phyloP scores from a whole-genome alignment of 2,888 invertebrate species.

The Eulithis prunata region DNA sequence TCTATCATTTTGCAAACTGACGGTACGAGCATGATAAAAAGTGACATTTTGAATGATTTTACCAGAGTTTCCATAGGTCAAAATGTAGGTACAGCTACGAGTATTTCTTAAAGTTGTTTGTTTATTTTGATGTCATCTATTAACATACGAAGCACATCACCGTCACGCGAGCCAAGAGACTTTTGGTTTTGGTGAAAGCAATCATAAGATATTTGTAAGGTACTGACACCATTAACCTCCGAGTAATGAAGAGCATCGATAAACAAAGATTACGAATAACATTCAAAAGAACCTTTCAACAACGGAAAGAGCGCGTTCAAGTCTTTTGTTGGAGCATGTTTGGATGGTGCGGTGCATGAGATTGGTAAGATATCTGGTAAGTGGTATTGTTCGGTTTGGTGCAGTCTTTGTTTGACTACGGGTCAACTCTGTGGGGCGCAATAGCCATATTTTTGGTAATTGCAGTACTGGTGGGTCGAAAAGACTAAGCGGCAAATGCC shows the following conservation, averaged over 20 bases:
- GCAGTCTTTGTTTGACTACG: conserved; percentile 19
- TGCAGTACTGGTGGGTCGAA: conserved; percentile 13
- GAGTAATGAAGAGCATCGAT: conserved; percentile 11
- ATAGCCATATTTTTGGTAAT: conserved; percentile 18
- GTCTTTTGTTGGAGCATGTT: conserved; percentile 39
- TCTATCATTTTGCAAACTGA: no score
- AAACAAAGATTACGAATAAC: conserved; percentile 12
- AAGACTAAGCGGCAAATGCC: neutral
- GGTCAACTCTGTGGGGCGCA: conserved; percentile 22
- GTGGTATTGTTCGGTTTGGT: conserved; percentile 25
- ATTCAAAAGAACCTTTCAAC: conserved; percentile 14
- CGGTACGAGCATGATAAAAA: no score
- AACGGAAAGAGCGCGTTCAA: conserved; percentile 34
- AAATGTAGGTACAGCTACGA: no score
- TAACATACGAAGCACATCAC: neutral
- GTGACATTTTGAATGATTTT: no score
- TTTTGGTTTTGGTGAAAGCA: neutral
- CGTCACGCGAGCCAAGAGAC: neutral
- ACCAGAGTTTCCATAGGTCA: no score
- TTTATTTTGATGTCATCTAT: neutral
- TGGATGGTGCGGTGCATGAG: neutral
- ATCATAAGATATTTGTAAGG: conserved; percentile 3
- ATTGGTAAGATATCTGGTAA: conserved; percentile 16
- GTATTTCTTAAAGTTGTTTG: neutral
- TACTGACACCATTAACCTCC: conserved; percentile 22